Evolutionary conservation across 2,113 vertebrate genomes (phyloP), one percentile per base, ranked within the genome.

Genomic region (Oryzias curvinotus): DNA sequence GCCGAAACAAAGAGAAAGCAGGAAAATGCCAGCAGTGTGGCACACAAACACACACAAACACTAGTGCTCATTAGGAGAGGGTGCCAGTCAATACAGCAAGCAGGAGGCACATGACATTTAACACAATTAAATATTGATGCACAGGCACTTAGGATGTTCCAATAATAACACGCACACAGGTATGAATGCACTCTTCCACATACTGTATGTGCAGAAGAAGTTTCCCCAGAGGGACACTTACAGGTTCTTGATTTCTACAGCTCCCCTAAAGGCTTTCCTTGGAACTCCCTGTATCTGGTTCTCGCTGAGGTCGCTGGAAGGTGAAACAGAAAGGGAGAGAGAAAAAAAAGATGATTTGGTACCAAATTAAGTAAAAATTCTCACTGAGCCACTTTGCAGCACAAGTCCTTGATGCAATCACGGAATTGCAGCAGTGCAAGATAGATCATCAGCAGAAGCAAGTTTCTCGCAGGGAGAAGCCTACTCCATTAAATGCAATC

Each of bases 221-320:
- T 65, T 44, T n/a, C 55, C 57, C 3, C 7, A 65, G 57, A 70
- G 57, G 58, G 21, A 85, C 52, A 96, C 97, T 98, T 88, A 99
- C 97, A 99, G 90, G 83, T 99, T 99, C 90, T 99, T 99, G 88
- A 99, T 96, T 79, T 98, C 96, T 73, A 97, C 95, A 10, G 96
- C 95, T 82, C 97, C 97, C 79, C 97, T 93, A 80, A 98, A 99
- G 68, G 96, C 97, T 85, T 99, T 98, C 74, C 97, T 93, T 66
- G 97, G 97, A 89, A 99, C 93, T 5, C 96, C 97, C 67, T 98
- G 96, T 81, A 99, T 98, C 85, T 96, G 96, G 85, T 99, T 99
- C 90, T 99, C 97, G 81, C 97, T 99, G 75, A 98, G 94, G 88
- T 99, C 97, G 72, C 97, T 93, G 86, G 19, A 83, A 72, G 30